These are phyloP conservation scores for Boloria euphrosyne DNA, from an alignment of 2,888 invertebrate species.

Conservation along the genomic window DNA sequence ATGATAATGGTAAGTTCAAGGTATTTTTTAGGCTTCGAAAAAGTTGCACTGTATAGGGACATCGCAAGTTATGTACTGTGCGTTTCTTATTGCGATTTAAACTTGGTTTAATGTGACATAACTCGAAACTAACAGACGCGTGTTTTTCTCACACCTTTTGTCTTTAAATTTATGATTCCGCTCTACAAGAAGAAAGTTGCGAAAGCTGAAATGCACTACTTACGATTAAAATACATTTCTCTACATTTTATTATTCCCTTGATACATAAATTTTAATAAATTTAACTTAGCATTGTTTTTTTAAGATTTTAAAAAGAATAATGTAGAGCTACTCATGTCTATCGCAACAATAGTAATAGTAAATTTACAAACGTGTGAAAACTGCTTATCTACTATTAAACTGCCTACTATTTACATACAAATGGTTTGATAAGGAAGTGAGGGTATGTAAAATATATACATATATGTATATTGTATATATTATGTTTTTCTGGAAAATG, in stretches of 20 bases:
- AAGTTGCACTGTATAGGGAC: slow-evolving; percentile 34
- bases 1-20: slow-evolving; percentile 27
- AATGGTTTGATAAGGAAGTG: background rate
- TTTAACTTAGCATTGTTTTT: too few species aligned
- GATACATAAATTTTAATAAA: too few species aligned
- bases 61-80: slow-evolving; percentile 35
- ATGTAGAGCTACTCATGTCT: background rate
- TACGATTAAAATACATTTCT: background rate
- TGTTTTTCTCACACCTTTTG: slow-evolving; percentile 24
- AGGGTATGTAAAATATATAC: slow-evolving; percentile 7
- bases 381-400: background rate
- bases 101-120: slow-evolving; percentile 35
- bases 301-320: background rate
- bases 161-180: slow-evolving; percentile 16
- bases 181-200: background rate
- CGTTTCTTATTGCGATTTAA: slow-evolving; percentile 34
- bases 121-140: slow-evolving; percentile 20
- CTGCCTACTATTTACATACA: background rate
- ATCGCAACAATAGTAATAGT: background rate
- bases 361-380: slow-evolving; percentile 4
- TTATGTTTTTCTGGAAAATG: slow-evolving; percentile 18
- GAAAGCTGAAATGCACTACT: background rate
- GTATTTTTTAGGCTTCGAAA: slow-evolving; percentile 39
- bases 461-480: background rate
- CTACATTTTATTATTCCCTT: background rate